These are phyloP conservation scores for Callorhinus ursinus DNA, from an alignment of 2,113 vertebrate genomes.

Conservation along the genomic window DNA sequence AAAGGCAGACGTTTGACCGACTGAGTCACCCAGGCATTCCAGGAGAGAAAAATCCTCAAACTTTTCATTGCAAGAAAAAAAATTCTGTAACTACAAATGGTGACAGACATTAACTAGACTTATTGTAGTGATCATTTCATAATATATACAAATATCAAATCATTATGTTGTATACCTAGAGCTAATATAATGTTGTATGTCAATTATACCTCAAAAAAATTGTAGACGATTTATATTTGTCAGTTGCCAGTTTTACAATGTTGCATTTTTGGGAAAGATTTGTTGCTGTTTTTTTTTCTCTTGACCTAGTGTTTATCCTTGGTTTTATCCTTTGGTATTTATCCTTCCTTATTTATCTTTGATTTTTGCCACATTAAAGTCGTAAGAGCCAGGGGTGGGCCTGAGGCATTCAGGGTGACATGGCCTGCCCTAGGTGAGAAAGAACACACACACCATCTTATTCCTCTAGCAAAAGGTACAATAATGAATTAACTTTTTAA, in stretches of 20 bases:
- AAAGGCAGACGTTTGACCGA: no score
- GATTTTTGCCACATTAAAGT: background rate
- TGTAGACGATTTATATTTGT: background rate
- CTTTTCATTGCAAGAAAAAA: background rate
- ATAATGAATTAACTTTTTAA: background rate
- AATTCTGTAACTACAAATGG: background rate
- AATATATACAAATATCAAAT: background rate
- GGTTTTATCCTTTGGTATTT: background rate
- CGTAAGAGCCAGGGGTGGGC: background rate
- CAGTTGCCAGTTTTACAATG: background rate
- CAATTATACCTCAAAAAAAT: background rate
- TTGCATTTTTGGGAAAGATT: background rate
- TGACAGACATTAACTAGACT: background rate
- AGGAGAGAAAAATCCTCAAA: no score
- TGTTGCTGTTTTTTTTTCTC: background rate
- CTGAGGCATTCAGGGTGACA: background rate
- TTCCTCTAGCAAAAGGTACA: background rate
- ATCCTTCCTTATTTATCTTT: background rate
- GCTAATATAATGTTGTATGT: background rate
- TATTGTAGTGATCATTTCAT: background rate
- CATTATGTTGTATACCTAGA: background rate
- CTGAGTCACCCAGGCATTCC: no score
- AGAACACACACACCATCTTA: background rate
- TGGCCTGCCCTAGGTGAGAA: background rate
- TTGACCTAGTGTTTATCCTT: background rate